Conservation (phyloP, 2,888 invertebrate genomes). For the Cephalotes varians region DNA sequence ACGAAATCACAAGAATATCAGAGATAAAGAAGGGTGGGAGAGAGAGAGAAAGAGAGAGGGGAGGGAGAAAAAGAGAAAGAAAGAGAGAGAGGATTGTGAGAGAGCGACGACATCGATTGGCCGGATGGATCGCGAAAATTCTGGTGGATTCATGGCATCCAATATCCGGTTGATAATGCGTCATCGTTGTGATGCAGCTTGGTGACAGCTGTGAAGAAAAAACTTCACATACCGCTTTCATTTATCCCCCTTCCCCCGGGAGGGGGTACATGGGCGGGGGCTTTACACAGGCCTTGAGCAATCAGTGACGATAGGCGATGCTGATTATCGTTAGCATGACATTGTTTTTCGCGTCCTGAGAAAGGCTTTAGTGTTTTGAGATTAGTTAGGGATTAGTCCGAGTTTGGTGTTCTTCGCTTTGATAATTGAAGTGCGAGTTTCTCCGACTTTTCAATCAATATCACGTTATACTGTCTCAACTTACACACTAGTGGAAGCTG, state of each 20-base stretch:
- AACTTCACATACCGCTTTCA: not conserved
- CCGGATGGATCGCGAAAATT: constrained; percentile 23
- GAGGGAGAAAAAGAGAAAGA: constrained; percentile 1
- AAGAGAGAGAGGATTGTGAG: constrained; percentile 45
- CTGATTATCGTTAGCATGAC: not conserved
- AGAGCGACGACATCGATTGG: constrained; percentile 44
- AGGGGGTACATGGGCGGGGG: constrained; percentile 67
- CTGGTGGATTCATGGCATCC: constrained; percentile 59
- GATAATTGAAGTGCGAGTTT: constrained; percentile 10
- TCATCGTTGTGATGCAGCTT: constrained; percentile 21
- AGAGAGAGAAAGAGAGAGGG: not conserved
- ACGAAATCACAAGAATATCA: constrained; percentile 6
- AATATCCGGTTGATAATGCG: constrained; percentile 48
- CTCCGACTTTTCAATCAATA: not conserved
- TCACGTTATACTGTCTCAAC: not conserved
- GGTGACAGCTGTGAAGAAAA: constrained; percentile 41
- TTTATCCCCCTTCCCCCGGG: not conserved
- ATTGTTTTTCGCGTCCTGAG: not conserved
- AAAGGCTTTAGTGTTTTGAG: not conserved
- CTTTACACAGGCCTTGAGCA: constrained; percentile 12
- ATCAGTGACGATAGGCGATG: constrained; percentile 19
- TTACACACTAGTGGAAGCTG: not conserved
- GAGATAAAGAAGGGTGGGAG: not conserved
- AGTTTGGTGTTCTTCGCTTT: not conserved
- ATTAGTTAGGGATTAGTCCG: not conserved